phyloP scores from a whole-genome alignment of 2,888 invertebrate species.

The Pterostichus niger region DNA sequence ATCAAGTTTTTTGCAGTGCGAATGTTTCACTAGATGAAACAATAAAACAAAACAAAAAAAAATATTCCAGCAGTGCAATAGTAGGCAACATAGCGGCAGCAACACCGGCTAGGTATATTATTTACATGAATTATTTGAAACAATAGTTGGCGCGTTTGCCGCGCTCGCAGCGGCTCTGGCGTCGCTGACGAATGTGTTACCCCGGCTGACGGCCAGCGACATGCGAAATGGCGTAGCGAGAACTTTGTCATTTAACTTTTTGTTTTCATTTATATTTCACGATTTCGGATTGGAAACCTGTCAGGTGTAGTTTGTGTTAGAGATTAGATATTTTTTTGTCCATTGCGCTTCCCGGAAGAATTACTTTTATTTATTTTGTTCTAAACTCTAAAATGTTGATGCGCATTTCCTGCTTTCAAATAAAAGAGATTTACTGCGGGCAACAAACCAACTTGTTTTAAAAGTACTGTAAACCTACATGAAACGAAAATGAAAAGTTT shows the following conservation, averaged over 20 bases:
- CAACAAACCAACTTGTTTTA: too few species aligned
- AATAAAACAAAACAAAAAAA: slow-evolving; percentile 12
- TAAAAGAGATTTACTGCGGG: too few species aligned
- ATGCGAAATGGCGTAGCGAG: slow-evolving; percentile 44
- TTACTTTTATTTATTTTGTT: slow-evolving; percentile 21
- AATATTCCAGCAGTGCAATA: neutral
- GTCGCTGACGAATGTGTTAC: slow-evolving; percentile 55
- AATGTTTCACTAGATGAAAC: neutral
- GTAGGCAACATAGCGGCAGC: neutral
- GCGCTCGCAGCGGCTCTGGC: neutral
- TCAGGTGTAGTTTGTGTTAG: slow-evolving; percentile 59
- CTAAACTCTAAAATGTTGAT: slow-evolving; percentile 17
- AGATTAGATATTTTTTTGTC: slow-evolving; percentile 59
- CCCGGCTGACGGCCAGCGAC: slow-evolving; percentile 49
- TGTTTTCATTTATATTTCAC: slow-evolving; percentile 66
- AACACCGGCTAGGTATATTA: slow-evolving; percentile 12
- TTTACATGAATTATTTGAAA: slow-evolving; percentile 58
- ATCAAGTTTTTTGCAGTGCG: slow-evolving; percentile 32
- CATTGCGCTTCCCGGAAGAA: neutral
- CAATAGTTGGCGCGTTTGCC: slow-evolving; percentile 31
- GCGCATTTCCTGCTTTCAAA: neutral
- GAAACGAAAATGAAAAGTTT: too few species aligned
- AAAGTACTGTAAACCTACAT: too few species aligned
- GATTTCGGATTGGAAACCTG: slow-evolving; percentile 63
- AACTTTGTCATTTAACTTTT: slow-evolving; percentile 64